These are phyloP conservation scores for Phoenoteleia sp. DNA, from an alignment of 2,888 invertebrate genomes.

Conservation along the genomic window DNA sequence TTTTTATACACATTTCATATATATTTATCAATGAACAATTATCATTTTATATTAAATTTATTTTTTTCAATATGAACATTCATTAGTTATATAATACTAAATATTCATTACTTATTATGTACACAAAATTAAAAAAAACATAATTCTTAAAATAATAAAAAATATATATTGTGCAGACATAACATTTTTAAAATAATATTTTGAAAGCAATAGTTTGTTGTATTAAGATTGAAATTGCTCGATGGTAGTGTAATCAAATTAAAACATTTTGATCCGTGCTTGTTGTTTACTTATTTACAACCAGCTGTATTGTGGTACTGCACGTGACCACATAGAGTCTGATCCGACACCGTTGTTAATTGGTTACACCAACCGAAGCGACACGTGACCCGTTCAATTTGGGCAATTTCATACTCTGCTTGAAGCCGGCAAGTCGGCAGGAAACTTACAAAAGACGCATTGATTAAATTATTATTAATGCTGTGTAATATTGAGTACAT, in stretches of 20 bases:
- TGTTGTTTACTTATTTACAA: slow-evolving; percentile 53
- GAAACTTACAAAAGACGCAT: slow-evolving; percentile 37
- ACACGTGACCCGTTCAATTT: slow-evolving; percentile 64
- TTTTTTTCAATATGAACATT: too few species aligned
- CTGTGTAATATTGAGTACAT: slow-evolving; percentile 38
- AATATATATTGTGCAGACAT: too few species aligned
- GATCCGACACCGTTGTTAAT: slow-evolving; percentile 57
- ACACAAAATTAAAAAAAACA: too few species aligned
- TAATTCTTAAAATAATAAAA: too few species aligned
- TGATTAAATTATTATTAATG: slow-evolving; percentile 68
- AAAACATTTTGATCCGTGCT: neutral
- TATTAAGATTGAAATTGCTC: neutral
- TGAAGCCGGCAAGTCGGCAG: slow-evolving; percentile 12
- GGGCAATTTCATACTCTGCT: slow-evolving; percentile 5
- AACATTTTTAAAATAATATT: too few species aligned
- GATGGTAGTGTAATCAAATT: slow-evolving; percentile 28
- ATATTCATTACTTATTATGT: too few species aligned
- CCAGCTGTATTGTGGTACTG: slow-evolving; percentile 60
- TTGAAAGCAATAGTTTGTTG: too few species aligned
- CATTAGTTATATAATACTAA: too few species aligned
- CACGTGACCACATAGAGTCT: slow-evolving; percentile 59
- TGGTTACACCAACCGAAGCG: slow-evolving; percentile 58
- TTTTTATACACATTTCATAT: too few species aligned
- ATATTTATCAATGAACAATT: too few species aligned
- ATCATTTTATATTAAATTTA: too few species aligned